Evolutionary conservation across 2,113 vertebrate species (phyloP).

Genomic region (Andinoacara biseriatus): DNA sequence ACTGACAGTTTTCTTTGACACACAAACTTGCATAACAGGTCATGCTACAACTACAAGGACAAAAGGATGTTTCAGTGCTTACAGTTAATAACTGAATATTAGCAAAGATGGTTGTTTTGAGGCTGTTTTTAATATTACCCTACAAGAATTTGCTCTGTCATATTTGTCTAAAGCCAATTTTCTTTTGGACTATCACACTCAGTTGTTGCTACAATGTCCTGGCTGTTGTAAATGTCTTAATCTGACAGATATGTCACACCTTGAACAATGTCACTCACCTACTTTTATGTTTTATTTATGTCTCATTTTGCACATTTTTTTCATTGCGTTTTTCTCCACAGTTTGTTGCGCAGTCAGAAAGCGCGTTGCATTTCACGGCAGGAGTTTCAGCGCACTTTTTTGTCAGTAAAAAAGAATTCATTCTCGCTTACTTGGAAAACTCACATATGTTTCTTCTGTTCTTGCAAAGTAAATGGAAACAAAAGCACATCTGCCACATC

Average conservation of each 20-base stretch:
- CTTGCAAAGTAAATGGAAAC: conserved; percentile 4
- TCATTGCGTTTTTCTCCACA: neutral
- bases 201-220: neutral
- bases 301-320: neutral
- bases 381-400: neutral
- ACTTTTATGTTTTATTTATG: neutral
- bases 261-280: too few relatives aligned
- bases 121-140: neutral
- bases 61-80: neutral
- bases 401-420: neutral
- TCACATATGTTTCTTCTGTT: neutral
- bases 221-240: neutral
- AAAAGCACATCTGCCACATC: conserved; percentile 32
- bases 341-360: neutral
- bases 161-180: neutral
- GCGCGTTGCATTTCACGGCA: neutral
- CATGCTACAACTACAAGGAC: neutral
- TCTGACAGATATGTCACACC: neutral
- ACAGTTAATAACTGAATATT: neutral
- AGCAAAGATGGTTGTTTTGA: neutral
- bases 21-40: neutral
- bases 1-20: neutral
- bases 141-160: neutral
- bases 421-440: neutral
- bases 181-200: neutral